Base-by-base conservation (phyloP, 2,113 vertebrate genomes). In the Burhinus bistriatus region DNA sequence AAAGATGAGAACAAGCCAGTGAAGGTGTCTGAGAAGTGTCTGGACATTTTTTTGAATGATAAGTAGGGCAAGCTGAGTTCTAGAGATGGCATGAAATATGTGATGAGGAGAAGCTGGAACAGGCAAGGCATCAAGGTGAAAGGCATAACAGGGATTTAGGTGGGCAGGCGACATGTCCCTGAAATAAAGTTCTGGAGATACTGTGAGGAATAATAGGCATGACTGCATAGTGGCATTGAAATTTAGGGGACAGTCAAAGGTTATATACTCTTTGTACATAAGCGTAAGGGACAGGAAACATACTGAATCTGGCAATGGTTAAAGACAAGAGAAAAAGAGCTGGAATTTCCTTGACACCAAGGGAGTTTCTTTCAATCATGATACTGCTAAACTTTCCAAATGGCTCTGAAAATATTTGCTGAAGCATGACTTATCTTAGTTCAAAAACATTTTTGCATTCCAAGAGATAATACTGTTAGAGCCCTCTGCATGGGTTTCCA, bases 381-480 rank as follows among this genome's bases (percentile, higher is more conserved):
- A 68, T 71, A 93, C 21, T 32, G 29, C 27, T 93, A 20, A 92
- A 59, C 38, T 75, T 94, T 91, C 72, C 66, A 94, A 91, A 83
- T 77, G 77, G 25, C 69, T 95, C 77, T 89, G 68, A 95, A 95
- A 96, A 89, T 94, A 82, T 89, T 95, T 89, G 49, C 55, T 87
- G 91, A 94, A 96, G 78, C 57, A 65, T 54, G 36, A 85, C 84
- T 94, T 95, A 94, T 20, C 87, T 80, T 87, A 78, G 85, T 95
- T 69, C 78, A 91, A 87, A 94, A 95, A 83, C 66, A 88, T 52
- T 96, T 96, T 80, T 91, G 92, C 87, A 91, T 91, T 95, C 84
- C 82, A 87, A 91, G 61, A 3, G 40, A 94, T 91, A 95, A 88
- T 59, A 76, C 1, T 2, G 54, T 77, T 62, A 59, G 40, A 93